Conservation (phyloP, 2,888 invertebrate species). For the Drosophila affinis region DNA sequence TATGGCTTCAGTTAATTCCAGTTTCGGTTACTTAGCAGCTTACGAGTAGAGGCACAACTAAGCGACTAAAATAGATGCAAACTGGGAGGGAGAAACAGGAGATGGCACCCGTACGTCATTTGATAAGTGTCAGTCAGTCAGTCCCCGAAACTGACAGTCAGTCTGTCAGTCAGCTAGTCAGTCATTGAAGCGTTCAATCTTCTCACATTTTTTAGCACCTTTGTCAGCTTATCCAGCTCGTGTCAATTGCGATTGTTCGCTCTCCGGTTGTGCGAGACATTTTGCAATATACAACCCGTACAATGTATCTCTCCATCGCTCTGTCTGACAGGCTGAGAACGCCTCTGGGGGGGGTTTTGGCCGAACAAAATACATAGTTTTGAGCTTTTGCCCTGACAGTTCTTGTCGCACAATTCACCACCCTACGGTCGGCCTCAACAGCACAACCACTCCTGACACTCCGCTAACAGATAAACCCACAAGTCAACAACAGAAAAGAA, state of each 20-base stretch:
- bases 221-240: constrained; percentile 40
- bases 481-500: constrained; percentile 22
- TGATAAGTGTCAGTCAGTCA: constrained; percentile 35
- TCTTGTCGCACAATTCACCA: constrained; percentile 35
- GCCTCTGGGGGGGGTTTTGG: constrained; percentile 19
- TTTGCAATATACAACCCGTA: constrained; percentile 35
- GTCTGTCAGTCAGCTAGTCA: constrained; percentile 21
- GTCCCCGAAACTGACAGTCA: constrained; percentile 13
- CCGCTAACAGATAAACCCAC: constrained; percentile 32
- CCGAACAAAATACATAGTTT: constrained; percentile 36
- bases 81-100: not conserved
- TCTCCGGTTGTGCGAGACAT: constrained; percentile 28
- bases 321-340: constrained; percentile 22
- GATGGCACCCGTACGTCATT: constrained; percentile 36
- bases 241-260: constrained; percentile 43
- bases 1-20: constrained; percentile 54
- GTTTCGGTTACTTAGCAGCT: constrained; percentile 33
- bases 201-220: constrained; percentile 49
- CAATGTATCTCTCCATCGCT: constrained; percentile 23
- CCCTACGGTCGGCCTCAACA: constrained; percentile 18
- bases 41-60: not conserved
- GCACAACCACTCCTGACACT: constrained; percentile 13
- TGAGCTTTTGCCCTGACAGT: constrained; percentile 19
- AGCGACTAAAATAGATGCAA: constrained; percentile 5
- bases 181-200: constrained; percentile 44